Base-by-base conservation (phyloP, 2,113 vertebrate species). In the Leptodactylus fuscus region DNA sequence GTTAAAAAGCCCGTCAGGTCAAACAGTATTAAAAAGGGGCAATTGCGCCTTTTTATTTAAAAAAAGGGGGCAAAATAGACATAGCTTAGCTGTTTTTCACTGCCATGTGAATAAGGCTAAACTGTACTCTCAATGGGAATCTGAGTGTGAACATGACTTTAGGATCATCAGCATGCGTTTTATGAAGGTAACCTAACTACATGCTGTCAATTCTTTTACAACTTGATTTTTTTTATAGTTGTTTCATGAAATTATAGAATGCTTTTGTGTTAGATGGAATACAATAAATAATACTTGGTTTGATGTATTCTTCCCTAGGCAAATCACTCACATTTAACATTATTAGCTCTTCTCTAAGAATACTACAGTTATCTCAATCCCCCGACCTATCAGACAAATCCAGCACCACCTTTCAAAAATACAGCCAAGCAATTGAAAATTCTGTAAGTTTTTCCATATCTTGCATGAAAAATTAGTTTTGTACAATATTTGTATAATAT, bases 401-500 rank as follows among this genome's bases (percentile, higher is more conserved):
- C 67, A 82, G 81, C 22, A 0, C 29, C 29, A 10, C 0, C 22
- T 82, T 82, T 29, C 81, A 73, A 46, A 6, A n/a, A 10, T 16
- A 24, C 27, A 16, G 67, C 12, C 41, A 29, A 73, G 18, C 20
- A 18, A 53, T 82, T 18, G 48, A 73, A 55, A 15, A 53, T 15
- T 71, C 48, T 36, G 81, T 82, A 82, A 73, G 81, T 53, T 55
- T 58, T 12, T 22, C 32, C 20, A 67, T 67, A 67, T 34, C 32
- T 69, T 22, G 32, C 16, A 34, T 2, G 18, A 38, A 34, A 65
- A 34, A 32, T 5, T 10, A 18, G 15, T 58, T 11, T 10, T 11
- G 24, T 58, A 8, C 22, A 58, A 24, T 58, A 9, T 11, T 58
- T 27, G 27, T 12, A 13, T 3, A 15, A 10, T 62, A 29, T 62